Evolutionary conservation across 2,113 vertebrate genomes (phyloP).

Genomic region (Podiceps cristatus): DNA sequence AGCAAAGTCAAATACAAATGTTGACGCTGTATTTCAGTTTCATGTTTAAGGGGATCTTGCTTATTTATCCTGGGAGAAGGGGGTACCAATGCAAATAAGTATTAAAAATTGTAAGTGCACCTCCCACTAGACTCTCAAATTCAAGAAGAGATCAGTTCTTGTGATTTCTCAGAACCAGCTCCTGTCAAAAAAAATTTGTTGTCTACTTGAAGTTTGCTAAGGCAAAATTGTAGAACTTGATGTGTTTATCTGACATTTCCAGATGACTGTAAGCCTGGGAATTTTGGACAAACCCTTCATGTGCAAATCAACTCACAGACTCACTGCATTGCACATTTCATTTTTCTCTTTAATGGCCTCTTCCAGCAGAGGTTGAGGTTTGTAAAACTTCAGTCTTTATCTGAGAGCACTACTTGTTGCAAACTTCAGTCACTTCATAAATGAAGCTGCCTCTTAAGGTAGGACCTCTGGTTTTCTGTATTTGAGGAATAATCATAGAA

Average conservation of each 20-base stretch:
- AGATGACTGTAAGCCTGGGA: background rate
- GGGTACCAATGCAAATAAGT: background rate
- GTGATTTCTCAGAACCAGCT: background rate
- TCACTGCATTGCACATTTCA: background rate
- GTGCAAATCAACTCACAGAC: background rate
- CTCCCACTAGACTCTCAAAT: background rate
- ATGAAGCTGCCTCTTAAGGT: background rate
- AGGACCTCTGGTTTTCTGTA: background rate
- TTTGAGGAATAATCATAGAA: background rate
- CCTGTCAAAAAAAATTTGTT: background rate
- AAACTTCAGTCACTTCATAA: background rate
- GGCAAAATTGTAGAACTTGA: background rate
- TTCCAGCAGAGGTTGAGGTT: background rate
- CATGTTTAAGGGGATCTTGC: background rate
- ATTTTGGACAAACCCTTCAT: background rate
- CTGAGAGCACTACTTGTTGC: background rate
- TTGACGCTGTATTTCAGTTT: background rate
- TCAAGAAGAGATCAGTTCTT: background rate
- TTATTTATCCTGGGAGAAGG: background rate
- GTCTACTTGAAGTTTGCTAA: background rate
- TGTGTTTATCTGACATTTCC: background rate
- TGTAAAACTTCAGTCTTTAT: background rate
- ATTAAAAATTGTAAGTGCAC: background rate
- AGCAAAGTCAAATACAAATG: background rate
- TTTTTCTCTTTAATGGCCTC: background rate